Evolutionary conservation across 2,888 invertebrate genomes (phyloP).

Genomic region (Ommatoiulus sabulosus): DNA sequence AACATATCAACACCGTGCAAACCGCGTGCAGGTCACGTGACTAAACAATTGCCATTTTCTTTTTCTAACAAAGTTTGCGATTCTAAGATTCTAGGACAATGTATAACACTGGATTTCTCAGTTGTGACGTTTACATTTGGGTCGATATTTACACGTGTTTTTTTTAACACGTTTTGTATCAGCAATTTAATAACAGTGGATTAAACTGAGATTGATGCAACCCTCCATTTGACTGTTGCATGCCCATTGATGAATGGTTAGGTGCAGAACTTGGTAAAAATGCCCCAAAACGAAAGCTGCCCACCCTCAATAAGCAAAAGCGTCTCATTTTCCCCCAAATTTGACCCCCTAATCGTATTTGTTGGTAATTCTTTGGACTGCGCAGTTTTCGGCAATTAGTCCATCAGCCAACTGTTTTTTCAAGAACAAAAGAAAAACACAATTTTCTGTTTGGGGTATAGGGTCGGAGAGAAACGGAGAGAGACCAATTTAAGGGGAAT

Average conservation of each 20-base stretch:
- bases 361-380: neutral
- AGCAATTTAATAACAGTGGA: conserved; percentile 6
- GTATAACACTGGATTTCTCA: no score
- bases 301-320: neutral
- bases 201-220: neutral
- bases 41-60: no score
- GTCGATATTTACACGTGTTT: no score
- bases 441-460: conserved; percentile 1
- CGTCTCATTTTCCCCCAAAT: neutral
- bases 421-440: conserved; percentile 42
- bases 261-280: neutral
- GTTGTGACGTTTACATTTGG: no score
- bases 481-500: conserved; percentile 11
- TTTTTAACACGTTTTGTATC: neutral
- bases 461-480: neutral
- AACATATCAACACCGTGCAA: no score
- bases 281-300: neutral
- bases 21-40: no score
- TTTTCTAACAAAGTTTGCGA: no score
- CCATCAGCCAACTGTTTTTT: conserved; percentile 35
- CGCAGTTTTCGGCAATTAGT: neutral
- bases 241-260: neutral
- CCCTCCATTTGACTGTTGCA: neutral
- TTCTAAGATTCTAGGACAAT: no score
- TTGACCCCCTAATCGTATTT: neutral